Base-by-base conservation (phyloP, 2,113 vertebrate species). In the Engystomops pustulosus region DNA sequence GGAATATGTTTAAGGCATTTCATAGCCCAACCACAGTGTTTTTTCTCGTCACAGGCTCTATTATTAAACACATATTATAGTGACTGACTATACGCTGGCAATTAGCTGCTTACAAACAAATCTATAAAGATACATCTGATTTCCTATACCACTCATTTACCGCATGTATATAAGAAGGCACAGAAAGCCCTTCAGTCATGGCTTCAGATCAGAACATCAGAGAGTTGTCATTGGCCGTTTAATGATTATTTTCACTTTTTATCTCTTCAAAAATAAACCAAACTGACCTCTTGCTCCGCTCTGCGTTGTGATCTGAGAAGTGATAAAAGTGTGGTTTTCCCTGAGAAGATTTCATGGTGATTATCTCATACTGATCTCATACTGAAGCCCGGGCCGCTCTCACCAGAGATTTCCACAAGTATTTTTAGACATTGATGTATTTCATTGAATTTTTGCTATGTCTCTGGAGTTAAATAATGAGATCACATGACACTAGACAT, bases 1-100 rank as follows among this genome's bases (percentile, higher is more conserved):
- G 47, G 72, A 32, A 76, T 76, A 76, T 76, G 72, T 76, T 76
- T 30, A 32, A 49, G 44, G 36, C 60, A 47, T 80, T 79, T 80
- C 44, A 80, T 44, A 45, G 78, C 58, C 78, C 23, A 47, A 30
- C 9, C 3, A 49, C 38, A 67, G 60, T 27, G 7, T 67, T 80
- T 10, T 67, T 20, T 67, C 36, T 6, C 2, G 25, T 67, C 4
- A 27, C 58, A 79, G 47, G 27, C 27, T 76, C 49, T 11, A 67
- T 80, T 67, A 80, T 80, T 77, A 55, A 77, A 58, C 32, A 49
- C 74, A 65, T 41, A 80, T 67, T 80, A 49, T 25, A 6, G 38
- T 32, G 60, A 67, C 15, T 65, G 78, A 47, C 58, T 67, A 60
- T 38, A 18, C 27, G 38, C 49, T 80, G 67, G 49, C 67, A 44